Base-by-base conservation (phyloP, 2,888 invertebrate species). In the Orchesella flavescens region DNA sequence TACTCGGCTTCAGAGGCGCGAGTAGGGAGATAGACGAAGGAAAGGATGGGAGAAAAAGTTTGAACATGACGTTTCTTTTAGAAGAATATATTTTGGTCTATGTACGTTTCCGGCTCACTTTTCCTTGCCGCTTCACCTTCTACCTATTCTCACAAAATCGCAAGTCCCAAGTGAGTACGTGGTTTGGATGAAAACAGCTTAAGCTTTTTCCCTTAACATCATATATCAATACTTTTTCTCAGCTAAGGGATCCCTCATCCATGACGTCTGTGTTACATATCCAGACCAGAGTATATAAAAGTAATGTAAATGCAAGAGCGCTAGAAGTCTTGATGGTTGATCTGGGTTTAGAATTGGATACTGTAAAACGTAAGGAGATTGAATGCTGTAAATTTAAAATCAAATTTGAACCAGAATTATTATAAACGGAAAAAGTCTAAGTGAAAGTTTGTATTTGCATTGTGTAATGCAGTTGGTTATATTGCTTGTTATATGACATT, bases 101-200 rank as follows among this genome's bases (percentile, higher is more conserved):
- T 53, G 13, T n/a, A 10, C 19, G 17, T 57, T 57, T 19, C 57
- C 34, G 34, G 34, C 34, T 34, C 34, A 34, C 57, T 57, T 57
- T 49, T 21, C 49, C 71, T 49, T 21, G 55, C 24, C 24, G 19
- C 63, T 23, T 59, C 23, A 24, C 65, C 57, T 66, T 43, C 21
- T 57, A 21, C 68, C 44, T 57, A 44, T 66, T 66, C 21, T 68
- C 21, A 49, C 34, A 7, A 34, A 7, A 2, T 34, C 34, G 34
- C 34, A 78, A 69, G 34, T 78, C 77, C 69, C 77, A 57, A 69
- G 77, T 78, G 77, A 61, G 59, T 69, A 78, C 77, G 77, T 75
- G 75, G 75, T 77, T 77, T 78, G 77, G 69, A 78, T 78, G 69
- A 78, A 78, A 61, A 69, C 77, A 78, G 69, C 61, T 69, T 78